Conservation (phyloP, 2,797 vertebrate species). For the Propithecus perrieri region DNA sequence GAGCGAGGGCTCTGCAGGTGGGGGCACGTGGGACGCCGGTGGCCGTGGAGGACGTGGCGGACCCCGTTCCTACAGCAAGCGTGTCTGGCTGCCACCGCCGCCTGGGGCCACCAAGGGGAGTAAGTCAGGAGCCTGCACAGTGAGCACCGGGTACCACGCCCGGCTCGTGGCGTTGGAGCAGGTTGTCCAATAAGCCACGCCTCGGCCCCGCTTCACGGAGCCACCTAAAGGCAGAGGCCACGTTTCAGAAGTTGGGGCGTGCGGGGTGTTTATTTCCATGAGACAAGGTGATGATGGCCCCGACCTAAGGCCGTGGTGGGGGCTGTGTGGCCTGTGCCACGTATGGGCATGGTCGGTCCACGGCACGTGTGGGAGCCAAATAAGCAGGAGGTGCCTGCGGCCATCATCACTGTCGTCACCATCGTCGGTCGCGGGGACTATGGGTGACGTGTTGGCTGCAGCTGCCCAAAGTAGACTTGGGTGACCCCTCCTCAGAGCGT, state of each 20-base stretch:
- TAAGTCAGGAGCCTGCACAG: not conserved
- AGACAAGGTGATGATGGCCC: no score
- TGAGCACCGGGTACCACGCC: not conserved
- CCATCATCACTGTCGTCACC: no score
- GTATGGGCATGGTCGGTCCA: no score
- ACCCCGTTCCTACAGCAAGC: not conserved
- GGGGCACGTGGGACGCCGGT: accelerated
- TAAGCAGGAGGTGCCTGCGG: no score
- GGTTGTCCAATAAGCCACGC: not conserved
- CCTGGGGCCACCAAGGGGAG: not conserved
- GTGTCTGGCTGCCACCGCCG: not conserved
- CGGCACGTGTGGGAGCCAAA: no score
- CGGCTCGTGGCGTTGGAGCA: not conserved
- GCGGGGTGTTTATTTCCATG: no score
- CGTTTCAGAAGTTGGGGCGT: accelerated
- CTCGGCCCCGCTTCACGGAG: accelerated
- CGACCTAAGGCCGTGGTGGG: no score
- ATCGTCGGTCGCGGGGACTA: no score
- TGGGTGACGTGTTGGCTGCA: no score
- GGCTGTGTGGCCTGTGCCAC: no score
- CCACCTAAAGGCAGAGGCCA: not conserved
- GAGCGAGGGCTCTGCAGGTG: not conserved
- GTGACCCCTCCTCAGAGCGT: not conserved
- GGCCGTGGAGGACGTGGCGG: no score
- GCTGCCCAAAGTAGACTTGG: no score